Conservation (phyloP, 1,140 invertebrate genomes). For the Heliothis subflexa region DNA sequence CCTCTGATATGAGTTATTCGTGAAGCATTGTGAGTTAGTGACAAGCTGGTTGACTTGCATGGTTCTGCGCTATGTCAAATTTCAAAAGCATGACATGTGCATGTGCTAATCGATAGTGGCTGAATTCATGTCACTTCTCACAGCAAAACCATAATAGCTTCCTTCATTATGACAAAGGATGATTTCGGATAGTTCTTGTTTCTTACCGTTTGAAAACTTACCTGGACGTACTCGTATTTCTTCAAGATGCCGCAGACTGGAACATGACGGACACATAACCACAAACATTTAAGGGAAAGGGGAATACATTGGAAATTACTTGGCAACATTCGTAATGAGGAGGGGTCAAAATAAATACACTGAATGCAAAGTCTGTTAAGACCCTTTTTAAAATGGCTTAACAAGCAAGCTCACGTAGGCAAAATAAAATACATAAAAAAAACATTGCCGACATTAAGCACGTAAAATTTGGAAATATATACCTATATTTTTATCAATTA, state of each 20-base stretch:
- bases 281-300: slow-evolving; percentile 2
- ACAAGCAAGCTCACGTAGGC: too few species aligned
- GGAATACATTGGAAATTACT: neutral
- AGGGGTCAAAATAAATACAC: neutral
- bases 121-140: neutral
- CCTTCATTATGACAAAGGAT: neutral
- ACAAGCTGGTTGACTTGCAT: neutral
- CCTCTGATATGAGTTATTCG: neutral
- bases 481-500: too few species aligned
- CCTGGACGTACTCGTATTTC: neutral
- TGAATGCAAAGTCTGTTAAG: neutral
- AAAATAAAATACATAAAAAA: too few species aligned
- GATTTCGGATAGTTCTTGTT: neutral
- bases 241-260: neutral
- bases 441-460: too few species aligned
- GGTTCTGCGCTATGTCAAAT: neutral
- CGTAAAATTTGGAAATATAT: too few species aligned
- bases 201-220: slow-evolving; percentile 13
- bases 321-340: neutral
- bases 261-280: neutral
- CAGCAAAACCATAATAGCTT: slow-evolving; percentile 18
- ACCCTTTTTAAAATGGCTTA: too few species aligned
- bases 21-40: neutral
- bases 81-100: neutral
- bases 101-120: neutral